phyloP scores from a whole-genome alignment of 2,113 vertebrate species.

The Falco punctatus region DNA sequence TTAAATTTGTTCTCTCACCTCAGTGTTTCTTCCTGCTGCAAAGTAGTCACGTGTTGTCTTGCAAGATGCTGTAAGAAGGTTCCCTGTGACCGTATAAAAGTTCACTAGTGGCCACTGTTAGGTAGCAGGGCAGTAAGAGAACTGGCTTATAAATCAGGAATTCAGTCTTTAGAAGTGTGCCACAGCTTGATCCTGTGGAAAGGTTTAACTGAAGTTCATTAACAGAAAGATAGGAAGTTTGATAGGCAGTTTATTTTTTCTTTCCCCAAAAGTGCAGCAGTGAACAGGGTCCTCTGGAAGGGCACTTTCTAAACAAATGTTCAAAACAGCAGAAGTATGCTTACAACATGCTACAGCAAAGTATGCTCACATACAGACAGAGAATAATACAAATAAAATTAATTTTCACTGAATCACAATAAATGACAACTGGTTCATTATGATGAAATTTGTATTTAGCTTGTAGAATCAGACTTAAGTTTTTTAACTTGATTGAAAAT shows the following conservation, averaged over 20 bases:
- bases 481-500: background rate
- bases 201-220: background rate
- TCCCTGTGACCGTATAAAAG: background rate
- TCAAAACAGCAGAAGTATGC: constrained; percentile 11
- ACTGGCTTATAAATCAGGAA: background rate
- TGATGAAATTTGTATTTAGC: background rate
- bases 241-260: constrained; percentile 66
- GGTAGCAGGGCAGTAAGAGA: background rate
- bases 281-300: constrained; percentile 81
- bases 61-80: background rate
- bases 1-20: background rate
- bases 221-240: constrained; percentile 11
- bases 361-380: constrained; percentile 35
- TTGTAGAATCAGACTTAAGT: background rate
- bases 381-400: background rate
- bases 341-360: constrained; percentile 50
- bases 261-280: constrained; percentile 83
- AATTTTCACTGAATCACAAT: background rate
- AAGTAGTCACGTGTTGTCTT: background rate
- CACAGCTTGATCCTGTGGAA: background rate
- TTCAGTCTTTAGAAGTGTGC: background rate
- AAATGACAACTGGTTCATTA: background rate
- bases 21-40: background rate
- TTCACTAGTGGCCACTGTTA: background rate
- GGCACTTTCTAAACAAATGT: constrained; percentile 78